Evolutionary conservation across 2,888 invertebrate species (phyloP).

Genomic region (Leucoma salicis): DNA sequence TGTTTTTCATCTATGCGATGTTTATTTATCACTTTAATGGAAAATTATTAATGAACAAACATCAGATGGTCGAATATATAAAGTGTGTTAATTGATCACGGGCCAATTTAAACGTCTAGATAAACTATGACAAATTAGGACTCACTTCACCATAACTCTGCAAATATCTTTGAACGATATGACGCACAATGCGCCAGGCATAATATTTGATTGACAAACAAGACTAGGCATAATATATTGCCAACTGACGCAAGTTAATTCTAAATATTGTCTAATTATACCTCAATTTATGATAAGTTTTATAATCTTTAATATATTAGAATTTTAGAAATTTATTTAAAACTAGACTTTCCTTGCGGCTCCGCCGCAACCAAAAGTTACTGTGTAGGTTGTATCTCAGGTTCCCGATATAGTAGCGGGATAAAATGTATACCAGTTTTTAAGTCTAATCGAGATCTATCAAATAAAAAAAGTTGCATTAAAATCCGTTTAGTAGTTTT

Average conservation of each 20-base stretch:
- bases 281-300: conserved; percentile 10
- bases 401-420: too few species aligned
- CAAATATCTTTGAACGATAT: conserved; percentile 51
- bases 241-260: conserved; percentile 23
- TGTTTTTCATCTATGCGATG: too few species aligned
- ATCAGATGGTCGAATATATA: conserved; percentile 32
- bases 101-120: conserved; percentile 59
- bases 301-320: too few species aligned
- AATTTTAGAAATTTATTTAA: too few species aligned
- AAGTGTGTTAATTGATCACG: conserved; percentile 46
- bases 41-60: conserved; percentile 19
- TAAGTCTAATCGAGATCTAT: too few species aligned
- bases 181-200: conserved; percentile 50
- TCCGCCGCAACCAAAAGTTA: too few species aligned
- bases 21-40: background rate
- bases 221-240: conserved; percentile 17
- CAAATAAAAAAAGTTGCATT: too few species aligned
- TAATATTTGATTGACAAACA: conserved; percentile 31
- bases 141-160: conserved; percentile 55
- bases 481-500: too few species aligned
- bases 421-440: too few species aligned
- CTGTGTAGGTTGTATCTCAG: too few species aligned
- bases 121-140: conserved; percentile 69
- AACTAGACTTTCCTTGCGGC: too few species aligned
- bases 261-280: conserved; percentile 29